Base-by-base conservation (phyloP, 2,888 invertebrate species). In the Hermodice carunculata region DNA sequence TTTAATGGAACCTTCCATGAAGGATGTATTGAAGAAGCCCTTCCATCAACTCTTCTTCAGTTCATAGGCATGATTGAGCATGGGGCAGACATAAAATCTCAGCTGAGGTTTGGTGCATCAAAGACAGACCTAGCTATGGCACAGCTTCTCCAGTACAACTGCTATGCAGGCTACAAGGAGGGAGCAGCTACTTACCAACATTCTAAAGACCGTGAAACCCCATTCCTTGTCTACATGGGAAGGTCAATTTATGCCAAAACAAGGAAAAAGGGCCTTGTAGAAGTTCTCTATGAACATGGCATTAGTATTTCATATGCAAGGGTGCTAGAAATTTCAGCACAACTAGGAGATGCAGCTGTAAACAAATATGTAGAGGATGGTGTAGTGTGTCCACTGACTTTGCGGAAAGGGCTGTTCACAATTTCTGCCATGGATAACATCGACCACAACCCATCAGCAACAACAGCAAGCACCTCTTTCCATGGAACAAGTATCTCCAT, bases 291-390 rank as follows among this genome's bases (percentile, higher is more conserved):
- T 53, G 70, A 71, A 17, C 60, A 66, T 52, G 75, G 73, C 17
- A 24, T 76, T 0, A 61, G 67, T 37, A 66, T 76, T 58, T 73
- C 69, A 22, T 75, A 74, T 64, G 68, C 74, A 26, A 56, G 75
- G 31, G 73, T 77, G 2, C 54, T 75, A 14, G 68, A 69, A 46
- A 64, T 77, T 19, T 71, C 73, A 17, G 58, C 70, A n/a, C 53
- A 66, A 19, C 43, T 73, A 6, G 71, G 64, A 14, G 44, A 73
- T 19, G 43, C 61, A 32, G 64, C 58, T 22, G 43, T 66, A 1
- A 32, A 48, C 28, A 40, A 54, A 26, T 76, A 61, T 49, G 34
- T n/a, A 19, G 53, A 62, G 31, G 68, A 67, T 26, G 46, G 53
- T 8, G 53, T 58, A 1, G 66, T 68, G 14, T 68, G 61, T 54